Evolutionary conservation across 92 coral and sea anemone genomes (phyloP).

Genomic region (Muricea muricata): DNA sequence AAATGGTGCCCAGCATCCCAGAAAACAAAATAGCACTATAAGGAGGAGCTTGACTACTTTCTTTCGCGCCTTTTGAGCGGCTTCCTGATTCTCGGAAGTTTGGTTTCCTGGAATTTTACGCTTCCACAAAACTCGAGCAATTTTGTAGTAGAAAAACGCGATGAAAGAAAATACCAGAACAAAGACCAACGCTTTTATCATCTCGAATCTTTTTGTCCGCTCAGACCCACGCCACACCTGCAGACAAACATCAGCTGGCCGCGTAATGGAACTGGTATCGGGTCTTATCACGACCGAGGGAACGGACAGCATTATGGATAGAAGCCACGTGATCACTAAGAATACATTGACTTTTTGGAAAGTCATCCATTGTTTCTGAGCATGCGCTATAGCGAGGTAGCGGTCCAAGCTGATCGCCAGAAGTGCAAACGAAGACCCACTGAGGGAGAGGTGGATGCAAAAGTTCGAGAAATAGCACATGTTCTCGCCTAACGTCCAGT

Average conservation of each 20-base stretch:
- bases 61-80: constrained; percentile 17
- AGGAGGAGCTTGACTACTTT: constrained; percentile 26
- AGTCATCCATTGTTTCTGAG: constrained; percentile 30
- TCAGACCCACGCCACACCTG: constrained; percentile 25
- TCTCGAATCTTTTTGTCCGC: constrained; percentile 20
- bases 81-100: constrained; percentile 36
- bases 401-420: constrained; percentile 36
- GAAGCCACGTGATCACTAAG: constrained; percentile 18
- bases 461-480: constrained; percentile 17
- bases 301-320: constrained; percentile 32
- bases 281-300: constrained; percentile 14
- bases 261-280: not conserved
- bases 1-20: constrained; percentile 36
- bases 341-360: constrained; percentile 21
- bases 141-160: constrained; percentile 34
- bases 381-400: constrained; percentile 30
- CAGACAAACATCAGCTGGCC: constrained; percentile 18
- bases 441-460: constrained; percentile 20
- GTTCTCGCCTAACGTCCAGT: constrained; percentile 12
- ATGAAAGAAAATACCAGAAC: not conserved
- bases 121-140: constrained; percentile 21
- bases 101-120: constrained; percentile 41
- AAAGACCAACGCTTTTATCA: constrained; percentile 22
- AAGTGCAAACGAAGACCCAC: constrained; percentile 9
- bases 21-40: constrained; percentile 15